Conservation (phyloP, 2,888 invertebrate genomes). For the Leptinotarsa rubiginosa region DNA sequence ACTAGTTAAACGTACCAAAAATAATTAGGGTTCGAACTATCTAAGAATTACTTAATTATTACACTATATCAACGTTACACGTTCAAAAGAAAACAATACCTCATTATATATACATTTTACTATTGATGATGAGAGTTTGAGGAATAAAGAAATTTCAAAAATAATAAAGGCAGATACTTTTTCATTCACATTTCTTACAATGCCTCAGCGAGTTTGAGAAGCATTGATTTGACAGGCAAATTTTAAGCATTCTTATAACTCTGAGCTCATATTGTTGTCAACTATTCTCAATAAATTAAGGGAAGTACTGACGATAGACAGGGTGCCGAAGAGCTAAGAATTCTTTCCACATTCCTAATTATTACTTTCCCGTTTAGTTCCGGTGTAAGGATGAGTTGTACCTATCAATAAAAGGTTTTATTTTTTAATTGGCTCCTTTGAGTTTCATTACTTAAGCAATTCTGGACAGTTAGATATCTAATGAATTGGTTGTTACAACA, state of each 20-base stretch:
- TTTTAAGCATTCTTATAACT: too few relatives aligned
- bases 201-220: too few relatives aligned
- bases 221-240: too few relatives aligned
- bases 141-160: background rate
- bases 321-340: too few relatives aligned
- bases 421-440: too few relatives aligned
- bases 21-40: background rate
- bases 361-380: too few relatives aligned
- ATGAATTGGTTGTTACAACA: background rate
- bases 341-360: too few relatives aligned
- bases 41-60: background rate
- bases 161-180: background rate
- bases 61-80: background rate
- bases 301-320: too few relatives aligned
- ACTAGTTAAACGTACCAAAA: slow-evolving; percentile 8
- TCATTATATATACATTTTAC: slow-evolving; percentile 16
- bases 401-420: background rate
- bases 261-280: too few relatives aligned
- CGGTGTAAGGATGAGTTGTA: background rate
- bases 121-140: background rate
- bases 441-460: background rate
- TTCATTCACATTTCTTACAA: background rate
- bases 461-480: background rate
- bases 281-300: too few relatives aligned
- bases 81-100: background rate